These are phyloP conservation scores for Caenorhabditis doughertyi DNA, from an alignment of 2,888 invertebrate genomes.

Conservation along the genomic window DNA sequence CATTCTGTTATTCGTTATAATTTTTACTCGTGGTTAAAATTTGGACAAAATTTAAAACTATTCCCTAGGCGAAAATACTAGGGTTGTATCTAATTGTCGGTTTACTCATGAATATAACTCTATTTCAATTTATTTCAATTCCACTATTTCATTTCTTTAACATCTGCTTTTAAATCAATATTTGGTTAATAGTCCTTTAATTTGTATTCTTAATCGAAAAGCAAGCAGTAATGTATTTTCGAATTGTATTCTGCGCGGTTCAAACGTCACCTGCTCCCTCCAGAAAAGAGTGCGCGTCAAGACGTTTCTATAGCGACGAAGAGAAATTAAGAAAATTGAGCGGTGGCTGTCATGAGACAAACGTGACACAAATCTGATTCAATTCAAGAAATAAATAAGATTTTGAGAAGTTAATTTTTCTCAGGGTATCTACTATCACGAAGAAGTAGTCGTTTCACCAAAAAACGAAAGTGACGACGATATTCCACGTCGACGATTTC, in stretches of 20 bases:
- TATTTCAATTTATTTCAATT: too few relatives aligned
- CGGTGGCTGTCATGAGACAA: background rate
- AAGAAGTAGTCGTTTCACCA: constrained; percentile 47
- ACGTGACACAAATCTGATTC: background rate
- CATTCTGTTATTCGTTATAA: background rate
- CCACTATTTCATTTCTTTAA: too few relatives aligned
- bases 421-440: constrained; percentile 57
- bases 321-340: constrained; percentile 1
- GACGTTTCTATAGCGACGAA: constrained; percentile 13
- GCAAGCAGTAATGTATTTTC: background rate
- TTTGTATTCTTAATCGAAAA: background rate
- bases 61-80: too few relatives aligned
- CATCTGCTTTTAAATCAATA: too few relatives aligned
- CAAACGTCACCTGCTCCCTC: background rate
- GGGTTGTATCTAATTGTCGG: too few relatives aligned
- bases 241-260: background rate
- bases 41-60: too few relatives aligned
- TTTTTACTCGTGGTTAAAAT: too few relatives aligned
- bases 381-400: constrained; percentile 22
- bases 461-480: constrained; percentile 62
- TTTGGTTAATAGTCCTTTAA: background rate
- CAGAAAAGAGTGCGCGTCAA: background rate
- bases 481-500: constrained; percentile 14
- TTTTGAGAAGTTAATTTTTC: constrained; percentile 13
- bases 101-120: too few relatives aligned